These are phyloP conservation scores for Tetanocera ferruginea DNA, from an alignment of 2,888 invertebrate genomes.

Conservation along the genomic window DNA sequence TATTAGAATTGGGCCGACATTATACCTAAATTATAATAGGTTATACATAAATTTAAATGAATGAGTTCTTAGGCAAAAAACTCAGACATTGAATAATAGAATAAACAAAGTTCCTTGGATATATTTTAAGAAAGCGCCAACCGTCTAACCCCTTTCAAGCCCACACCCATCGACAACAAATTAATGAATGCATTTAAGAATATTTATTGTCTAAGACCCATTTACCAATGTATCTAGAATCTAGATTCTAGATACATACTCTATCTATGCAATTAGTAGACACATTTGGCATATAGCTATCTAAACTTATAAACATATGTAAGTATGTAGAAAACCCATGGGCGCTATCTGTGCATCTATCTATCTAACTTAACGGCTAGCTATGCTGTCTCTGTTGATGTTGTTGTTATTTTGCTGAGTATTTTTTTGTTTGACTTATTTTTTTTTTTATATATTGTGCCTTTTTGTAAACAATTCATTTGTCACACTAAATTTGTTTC, in stretches of 20 bases:
- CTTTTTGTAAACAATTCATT: conserved; percentile 56
- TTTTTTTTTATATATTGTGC: background rate
- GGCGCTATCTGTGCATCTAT: too few relatives aligned
- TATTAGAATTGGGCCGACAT: too few relatives aligned
- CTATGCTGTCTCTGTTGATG: background rate
- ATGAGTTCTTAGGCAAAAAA: background rate
- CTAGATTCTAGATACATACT: background rate
- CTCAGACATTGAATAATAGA: background rate
- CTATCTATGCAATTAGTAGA: too few relatives aligned
- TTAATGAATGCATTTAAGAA: background rate
- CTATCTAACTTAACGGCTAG: too few relatives aligned
- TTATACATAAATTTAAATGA: background rate
- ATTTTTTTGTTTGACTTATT: background rate
- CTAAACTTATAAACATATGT: too few relatives aligned
- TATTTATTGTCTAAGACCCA: background rate
- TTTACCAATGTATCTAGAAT: background rate
- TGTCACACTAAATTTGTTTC: conserved; percentile 68
- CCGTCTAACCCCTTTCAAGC: too few relatives aligned
- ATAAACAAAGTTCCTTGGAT: too few relatives aligned
- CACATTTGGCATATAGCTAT: too few relatives aligned
- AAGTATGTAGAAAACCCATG: too few relatives aligned
- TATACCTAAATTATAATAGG: too few relatives aligned
- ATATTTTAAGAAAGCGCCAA: too few relatives aligned
- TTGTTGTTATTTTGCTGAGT: background rate
- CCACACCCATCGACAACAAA: too few relatives aligned